Percentiles rank a stretch among this genome's conserved stretches.
Evolutionary conservation across 2,888 invertebrate species (phyloP).

Genomic region (Agrypnus murinus): DNA sequence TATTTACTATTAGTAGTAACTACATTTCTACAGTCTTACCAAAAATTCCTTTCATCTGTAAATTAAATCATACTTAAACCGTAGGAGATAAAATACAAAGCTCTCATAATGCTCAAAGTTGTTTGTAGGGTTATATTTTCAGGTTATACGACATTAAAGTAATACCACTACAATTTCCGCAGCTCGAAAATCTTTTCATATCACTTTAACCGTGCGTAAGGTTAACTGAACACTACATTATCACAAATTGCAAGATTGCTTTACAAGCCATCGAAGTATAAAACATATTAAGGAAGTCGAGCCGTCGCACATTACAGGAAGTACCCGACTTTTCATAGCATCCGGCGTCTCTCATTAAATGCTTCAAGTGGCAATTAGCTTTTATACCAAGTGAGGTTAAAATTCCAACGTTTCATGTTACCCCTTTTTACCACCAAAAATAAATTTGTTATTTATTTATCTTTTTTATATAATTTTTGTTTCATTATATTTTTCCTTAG

Average conservation of each 20-base stretch:
- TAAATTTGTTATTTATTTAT: conserved; percentile 40
- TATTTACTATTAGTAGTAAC: too few species aligned
- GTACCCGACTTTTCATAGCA: conserved; percentile 56
- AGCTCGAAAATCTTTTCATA: conserved; percentile 13
- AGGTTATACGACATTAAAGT: too few species aligned
- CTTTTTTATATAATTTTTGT: too few species aligned
- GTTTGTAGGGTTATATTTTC: not conserved
- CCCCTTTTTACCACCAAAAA: conserved; percentile 51
- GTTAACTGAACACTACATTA: conserved; percentile 40
- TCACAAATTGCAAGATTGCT: conserved; percentile 55
- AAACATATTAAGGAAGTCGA: conserved; percentile 60
- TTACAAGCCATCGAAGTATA: conserved; percentile 56
- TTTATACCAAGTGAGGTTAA: conserved; percentile 67
- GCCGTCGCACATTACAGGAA: conserved; percentile 50
- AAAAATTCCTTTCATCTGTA: too few species aligned
- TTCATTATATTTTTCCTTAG: too few species aligned
- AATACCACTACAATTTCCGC: not conserved
- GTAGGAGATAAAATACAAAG: conserved; percentile 1
- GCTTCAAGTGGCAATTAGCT: conserved; percentile 71
- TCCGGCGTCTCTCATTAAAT: conserved; percentile 69
- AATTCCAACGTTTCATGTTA: conserved; percentile 46
- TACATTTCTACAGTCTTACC: too few species aligned
- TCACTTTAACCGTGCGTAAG: conserved; percentile 27
- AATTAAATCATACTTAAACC: too few species aligned
- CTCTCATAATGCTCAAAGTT: not conserved